Evolutionary conservation across 1,140 invertebrate genomes (phyloP).

Genomic region (Lordiphosa mommai): DNA sequence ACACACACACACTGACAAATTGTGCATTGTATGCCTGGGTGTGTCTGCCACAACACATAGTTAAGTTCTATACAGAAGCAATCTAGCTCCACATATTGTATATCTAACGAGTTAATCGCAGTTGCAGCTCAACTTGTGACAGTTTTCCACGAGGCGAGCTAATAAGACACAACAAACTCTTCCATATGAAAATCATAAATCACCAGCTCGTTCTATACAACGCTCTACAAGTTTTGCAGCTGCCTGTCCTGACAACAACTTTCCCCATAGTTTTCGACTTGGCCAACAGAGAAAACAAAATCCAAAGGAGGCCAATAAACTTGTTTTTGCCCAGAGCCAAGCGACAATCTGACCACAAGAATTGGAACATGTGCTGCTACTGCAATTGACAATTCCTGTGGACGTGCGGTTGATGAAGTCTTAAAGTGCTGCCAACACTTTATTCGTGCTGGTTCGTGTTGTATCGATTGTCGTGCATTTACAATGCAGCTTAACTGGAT

Average conservation of each 20-base stretch:
- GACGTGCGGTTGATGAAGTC: conserved; percentile 26
- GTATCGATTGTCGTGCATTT: conserved; percentile 30
- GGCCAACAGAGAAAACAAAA: neutral
- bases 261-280: neutral
- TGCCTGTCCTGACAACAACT: conserved; percentile 11
- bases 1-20: conserved; percentile 23
- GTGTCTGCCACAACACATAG: conserved; percentile 33
- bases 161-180: conserved; percentile 44
- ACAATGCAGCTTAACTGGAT: conserved; percentile 34
- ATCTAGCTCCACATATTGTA: conserved; percentile 36
- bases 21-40: conserved; percentile 22
- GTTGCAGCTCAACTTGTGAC: conserved; percentile 56
- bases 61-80: conserved; percentile 9
- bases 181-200: conserved; percentile 62
- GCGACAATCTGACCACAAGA: conserved; percentile 39
- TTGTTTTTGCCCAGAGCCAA: conserved; percentile 39
- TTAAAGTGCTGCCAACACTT: conserved; percentile 36
- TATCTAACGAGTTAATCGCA: conserved; percentile 59
- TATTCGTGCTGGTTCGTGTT: conserved; percentile 7
- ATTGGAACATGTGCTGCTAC: conserved; percentile 13
- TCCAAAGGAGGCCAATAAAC: conserved; percentile 33
- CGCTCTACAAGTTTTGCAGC: conserved; percentile 18
- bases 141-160: conserved; percentile 50
- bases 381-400: conserved; percentile 26
- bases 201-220: conserved; percentile 23